These are phyloP conservation scores for Helicoverpa assulta DNA, from an alignment of 2,888 invertebrate species.

Conservation along the genomic window DNA sequence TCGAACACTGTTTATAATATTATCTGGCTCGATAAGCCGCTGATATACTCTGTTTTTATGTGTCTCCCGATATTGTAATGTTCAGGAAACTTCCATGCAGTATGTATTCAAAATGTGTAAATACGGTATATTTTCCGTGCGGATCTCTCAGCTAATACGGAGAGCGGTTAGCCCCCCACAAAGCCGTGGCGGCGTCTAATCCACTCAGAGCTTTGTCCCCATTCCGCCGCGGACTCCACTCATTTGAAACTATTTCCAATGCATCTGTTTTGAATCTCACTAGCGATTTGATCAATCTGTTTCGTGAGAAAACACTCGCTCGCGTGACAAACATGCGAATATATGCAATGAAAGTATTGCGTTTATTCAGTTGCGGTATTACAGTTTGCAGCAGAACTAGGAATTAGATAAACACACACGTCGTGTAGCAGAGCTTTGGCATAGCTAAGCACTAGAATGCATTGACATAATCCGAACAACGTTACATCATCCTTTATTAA, in stretches of 20 bases:
- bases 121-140: slow-evolving; percentile 37
- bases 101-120: slow-evolving; percentile 2
- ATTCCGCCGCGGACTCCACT: slow-evolving; percentile 43
- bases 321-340: slow-evolving; percentile 22
- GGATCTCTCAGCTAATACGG: slow-evolving; percentile 30
- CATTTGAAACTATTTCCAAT: slow-evolving; percentile 56
- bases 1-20: slow-evolving; percentile 48
- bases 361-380: slow-evolving; percentile 11
- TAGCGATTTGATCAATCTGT: slow-evolving; percentile 46
- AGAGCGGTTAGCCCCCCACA: slow-evolving; percentile 36
- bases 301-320: slow-evolving; percentile 29
- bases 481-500: slow-evolving; percentile 39
- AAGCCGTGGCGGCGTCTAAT: slow-evolving; percentile 53
- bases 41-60: slow-evolving; percentile 41
- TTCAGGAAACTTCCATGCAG: slow-evolving; percentile 38
- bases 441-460: slow-evolving; percentile 30
- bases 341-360: slow-evolving; percentile 25
- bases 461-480: slow-evolving; percentile 19
- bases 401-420: slow-evolving; percentile 9
- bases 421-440: slow-evolving; percentile 14
- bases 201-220: slow-evolving; percentile 59
- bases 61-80: slow-evolving; percentile 26
- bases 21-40: slow-evolving; percentile 43
- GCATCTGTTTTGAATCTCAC: slow-evolving; percentile 61
- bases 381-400: slow-evolving; percentile 12